These are phyloP conservation scores for Nasua narica DNA, from an alignment of 2,797 vertebrate genomes.

Conservation along the genomic window DNA sequence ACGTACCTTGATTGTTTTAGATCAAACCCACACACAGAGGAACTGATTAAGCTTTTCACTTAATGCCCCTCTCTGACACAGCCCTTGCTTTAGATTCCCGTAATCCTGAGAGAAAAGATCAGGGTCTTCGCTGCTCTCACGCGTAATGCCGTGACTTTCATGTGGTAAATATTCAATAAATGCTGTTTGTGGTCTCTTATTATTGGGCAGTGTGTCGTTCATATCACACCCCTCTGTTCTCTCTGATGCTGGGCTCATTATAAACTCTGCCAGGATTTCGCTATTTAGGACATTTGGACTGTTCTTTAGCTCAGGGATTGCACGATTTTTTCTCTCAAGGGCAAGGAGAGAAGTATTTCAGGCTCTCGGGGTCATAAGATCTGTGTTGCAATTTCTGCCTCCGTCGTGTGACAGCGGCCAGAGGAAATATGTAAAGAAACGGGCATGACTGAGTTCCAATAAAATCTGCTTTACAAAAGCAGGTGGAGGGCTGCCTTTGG, in stretches of 20 bases:
- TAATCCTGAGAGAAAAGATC: not conserved
- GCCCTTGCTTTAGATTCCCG: not conserved
- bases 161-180: not conserved
- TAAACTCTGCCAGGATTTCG: conserved; percentile 4
- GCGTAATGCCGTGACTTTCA: not conserved
- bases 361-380: not conserved
- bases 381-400: not conserved
- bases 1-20: not conserved
- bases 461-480: not conserved
- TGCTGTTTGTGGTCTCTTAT: not conserved
- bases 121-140: not conserved
- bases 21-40: not conserved
- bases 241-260: not conserved
- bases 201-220: not conserved
- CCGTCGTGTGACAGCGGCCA: not conserved
- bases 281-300: not conserved
- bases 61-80: not conserved
- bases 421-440: conserved; percentile 20
- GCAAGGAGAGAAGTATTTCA: not conserved
- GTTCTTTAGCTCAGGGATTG: not conserved
- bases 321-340: not conserved
- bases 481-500: not conserved
- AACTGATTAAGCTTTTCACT: not conserved
- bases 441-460: not conserved
- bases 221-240: not conserved